Percentiles rank a stretch among this genome's conserved stretches.
phyloP scores from a whole-genome alignment of 2,888 invertebrate species.

The Pelosia muscerda region DNA sequence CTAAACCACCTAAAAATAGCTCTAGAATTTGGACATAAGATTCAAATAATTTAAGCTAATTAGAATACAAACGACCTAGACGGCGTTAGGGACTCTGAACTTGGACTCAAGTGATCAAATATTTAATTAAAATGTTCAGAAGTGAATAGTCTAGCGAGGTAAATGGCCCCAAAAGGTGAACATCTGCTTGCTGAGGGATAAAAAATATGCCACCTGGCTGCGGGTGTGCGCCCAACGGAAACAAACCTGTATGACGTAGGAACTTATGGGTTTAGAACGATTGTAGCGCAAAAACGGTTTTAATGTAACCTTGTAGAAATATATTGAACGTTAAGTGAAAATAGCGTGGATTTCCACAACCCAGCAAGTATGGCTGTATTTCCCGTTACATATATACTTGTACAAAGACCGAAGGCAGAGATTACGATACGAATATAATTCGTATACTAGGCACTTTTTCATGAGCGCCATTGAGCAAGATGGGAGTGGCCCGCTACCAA shows the following conservation, averaged over 20 bases:
- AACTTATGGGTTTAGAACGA: conserved; percentile 37
- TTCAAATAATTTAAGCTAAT: conserved; percentile 14
- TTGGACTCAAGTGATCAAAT: conserved; percentile 19
- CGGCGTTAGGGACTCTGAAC: conserved; percentile 25
- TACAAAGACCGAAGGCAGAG: too few species aligned
- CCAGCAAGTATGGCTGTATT: too few species aligned
- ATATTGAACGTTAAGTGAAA: not conserved
- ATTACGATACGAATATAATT: too few species aligned
- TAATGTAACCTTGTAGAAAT: too few species aligned
- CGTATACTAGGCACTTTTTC: not conserved
- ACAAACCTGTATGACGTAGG: conserved; percentile 34
- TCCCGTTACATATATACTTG: too few species aligned
- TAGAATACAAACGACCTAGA: conserved; percentile 26
- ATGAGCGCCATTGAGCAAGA: not conserved
- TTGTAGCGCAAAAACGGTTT: not conserved
- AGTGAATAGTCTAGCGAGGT: conserved; percentile 51
- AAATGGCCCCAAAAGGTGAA: conserved; percentile 58
- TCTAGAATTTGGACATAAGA: not conserved
- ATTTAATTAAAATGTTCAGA: conserved; percentile 34
- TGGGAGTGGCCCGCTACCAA: not conserved
- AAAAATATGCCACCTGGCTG: conserved; percentile 65
- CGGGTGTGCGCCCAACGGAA: conserved; percentile 42
- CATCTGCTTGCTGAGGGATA: conserved; percentile 59
- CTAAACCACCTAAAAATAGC: not conserved
- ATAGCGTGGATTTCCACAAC: not conserved